Base-by-base conservation (phyloP, 2,888 invertebrate species). In the Bruchidius siliquastri region DNA sequence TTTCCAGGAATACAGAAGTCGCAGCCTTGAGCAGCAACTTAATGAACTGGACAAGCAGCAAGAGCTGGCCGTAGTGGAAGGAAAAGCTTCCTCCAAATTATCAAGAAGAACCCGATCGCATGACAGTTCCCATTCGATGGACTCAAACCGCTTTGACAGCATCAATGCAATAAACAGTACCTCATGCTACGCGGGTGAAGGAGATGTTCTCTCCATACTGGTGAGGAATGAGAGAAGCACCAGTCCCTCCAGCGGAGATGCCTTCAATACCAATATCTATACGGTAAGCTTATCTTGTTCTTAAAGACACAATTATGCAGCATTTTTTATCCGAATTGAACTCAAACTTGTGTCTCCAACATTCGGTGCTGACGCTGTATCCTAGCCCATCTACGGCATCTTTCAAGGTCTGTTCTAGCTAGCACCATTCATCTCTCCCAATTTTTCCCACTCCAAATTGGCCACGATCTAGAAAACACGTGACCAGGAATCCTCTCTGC, bases 11-110 rank as follows among this genome's bases (percentile, higher is more conserved):
- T 91, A 92, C 85, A 92, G 94, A 81, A 89, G 93, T 6, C 92
- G 94, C 81, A 95, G 95, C 0, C 91, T 94, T 74, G 95, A 95
- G 84, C 94, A 93, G 81, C 91, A 93, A 67, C 86, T 95, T 75
- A 93, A 95, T 84, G 91, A 92, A 82, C 85, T 92, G 78, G 92
- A 91, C 74, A 85, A 85, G 74, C 79, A 68, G 22, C 21, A 22
- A 20, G 22, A 22, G 6, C 21, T 75, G 73, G 32, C 73, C 68
- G 68, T 20, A 18, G 22, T 21, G 22, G 30, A 26, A 70, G 22
- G 81, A 1, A 30, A 83, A 68, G 73, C 77, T 18, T 70, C 80
- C 2, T 77, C 79, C 4, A 72, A 71, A 26, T 66, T 68, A 72
- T 76, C 71, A 32, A 70, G 76, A 26, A 76, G 82, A 30, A 83